These are phyloP conservation scores for Dendrocopos noguchii DNA, from an alignment of 2,113 vertebrate genomes.

Conservation along the genomic window DNA sequence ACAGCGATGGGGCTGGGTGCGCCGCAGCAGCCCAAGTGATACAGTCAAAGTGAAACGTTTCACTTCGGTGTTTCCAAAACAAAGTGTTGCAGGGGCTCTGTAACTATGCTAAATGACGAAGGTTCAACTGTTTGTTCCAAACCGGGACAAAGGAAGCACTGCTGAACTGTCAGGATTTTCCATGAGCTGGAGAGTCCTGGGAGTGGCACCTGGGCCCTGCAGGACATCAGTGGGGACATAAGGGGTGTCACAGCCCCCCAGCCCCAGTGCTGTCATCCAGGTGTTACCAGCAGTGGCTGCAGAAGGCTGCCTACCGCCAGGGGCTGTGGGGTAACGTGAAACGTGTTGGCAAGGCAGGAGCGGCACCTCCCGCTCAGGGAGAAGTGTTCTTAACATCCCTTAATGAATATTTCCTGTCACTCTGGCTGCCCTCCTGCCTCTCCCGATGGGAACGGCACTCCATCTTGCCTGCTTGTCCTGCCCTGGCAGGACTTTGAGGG, in stretches of 20 bases:
- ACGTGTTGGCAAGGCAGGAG: accelerated
- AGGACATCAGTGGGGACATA: neutral
- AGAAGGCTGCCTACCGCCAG: neutral
- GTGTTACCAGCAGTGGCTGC: neutral
- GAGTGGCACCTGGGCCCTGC: accelerated
- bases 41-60: constrained; percentile 12
- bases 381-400: neutral
- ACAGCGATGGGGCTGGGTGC: neutral
- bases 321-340: neutral
- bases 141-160: neutral
- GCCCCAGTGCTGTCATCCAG: accelerated
- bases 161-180: constrained; percentile 2
- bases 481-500: neutral
- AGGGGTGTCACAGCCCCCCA: accelerated
- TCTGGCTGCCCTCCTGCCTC: neutral
- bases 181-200: neutral
- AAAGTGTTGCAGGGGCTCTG: neutral
- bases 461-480: accelerated
- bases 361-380: neutral
- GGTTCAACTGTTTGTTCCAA: neutral
- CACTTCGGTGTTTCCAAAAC: constrained; percentile 16
- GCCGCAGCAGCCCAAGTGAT: accelerated
- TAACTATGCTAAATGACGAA: neutral
- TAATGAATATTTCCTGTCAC: neutral
- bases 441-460: neutral